Conservation (phyloP, 2,113 vertebrate genomes). For the Athene cunicularia region DNA sequence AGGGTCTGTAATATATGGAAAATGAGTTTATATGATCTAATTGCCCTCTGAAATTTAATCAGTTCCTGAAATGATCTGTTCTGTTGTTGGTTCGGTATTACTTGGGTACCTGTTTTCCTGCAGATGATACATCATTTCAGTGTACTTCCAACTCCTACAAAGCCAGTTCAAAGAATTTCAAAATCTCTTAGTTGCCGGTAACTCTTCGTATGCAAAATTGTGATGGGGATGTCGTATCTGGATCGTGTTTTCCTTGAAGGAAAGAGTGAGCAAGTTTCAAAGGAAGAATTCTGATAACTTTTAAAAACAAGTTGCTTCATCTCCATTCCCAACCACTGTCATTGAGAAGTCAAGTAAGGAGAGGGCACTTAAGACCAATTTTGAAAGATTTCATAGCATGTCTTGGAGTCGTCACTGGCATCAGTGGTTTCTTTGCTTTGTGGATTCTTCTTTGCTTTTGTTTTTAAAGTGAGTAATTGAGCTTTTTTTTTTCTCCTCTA, state of each 20-base stretch:
- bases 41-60: neutral
- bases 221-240: neutral
- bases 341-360: neutral
- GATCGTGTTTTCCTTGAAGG: neutral
- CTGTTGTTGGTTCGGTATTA: accelerated
- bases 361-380: neutral
- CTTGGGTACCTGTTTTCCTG: neutral
- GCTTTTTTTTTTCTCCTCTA: neutral
- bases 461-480: neutral
- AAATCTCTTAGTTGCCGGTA: neutral
- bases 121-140: accelerated
- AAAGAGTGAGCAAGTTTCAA: neutral
- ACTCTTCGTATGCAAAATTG: neutral
- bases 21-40: neutral
- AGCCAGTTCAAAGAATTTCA: neutral
- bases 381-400: neutral
- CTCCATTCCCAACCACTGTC: neutral
- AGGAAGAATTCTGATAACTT: neutral
- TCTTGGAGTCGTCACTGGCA: neutral
- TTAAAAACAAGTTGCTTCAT: neutral
- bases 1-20: neutral
- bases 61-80: neutral
- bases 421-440: neutral
- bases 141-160: neutral
- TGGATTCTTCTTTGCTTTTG: neutral